Conservation (phyloP, 2,113 vertebrate genomes). For the Ibidorhyncha struthersii region DNA sequence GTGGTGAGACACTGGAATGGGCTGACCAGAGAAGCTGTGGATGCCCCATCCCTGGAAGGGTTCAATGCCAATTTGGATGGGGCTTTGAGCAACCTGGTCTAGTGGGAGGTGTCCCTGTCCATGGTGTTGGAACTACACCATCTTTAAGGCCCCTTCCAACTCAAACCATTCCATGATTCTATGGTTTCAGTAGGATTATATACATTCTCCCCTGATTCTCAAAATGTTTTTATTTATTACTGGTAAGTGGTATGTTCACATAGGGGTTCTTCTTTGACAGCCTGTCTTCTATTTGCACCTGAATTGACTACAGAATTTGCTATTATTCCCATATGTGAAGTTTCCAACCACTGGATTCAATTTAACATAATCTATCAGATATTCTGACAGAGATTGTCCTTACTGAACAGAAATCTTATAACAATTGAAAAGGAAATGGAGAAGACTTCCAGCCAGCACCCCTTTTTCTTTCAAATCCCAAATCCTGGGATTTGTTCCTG, state of each 20-base stretch:
- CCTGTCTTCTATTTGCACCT: not conserved
- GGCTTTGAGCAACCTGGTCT: not conserved
- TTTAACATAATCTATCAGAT: not conserved
- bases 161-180: not conserved
- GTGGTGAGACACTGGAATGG: not conserved
- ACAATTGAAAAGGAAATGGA: not conserved
- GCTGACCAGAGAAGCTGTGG: not conserved
- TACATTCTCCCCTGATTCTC: not conserved
- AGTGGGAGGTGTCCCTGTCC: not conserved
- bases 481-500: not conserved
- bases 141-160: not conserved
- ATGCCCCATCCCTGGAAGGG: too few relatives aligned
- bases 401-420: not conserved
- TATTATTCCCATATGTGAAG: not conserved
- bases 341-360: not conserved
- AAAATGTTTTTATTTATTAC: not conserved
- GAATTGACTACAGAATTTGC: not conserved
- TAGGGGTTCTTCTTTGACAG: not conserved
- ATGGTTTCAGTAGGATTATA: not conserved
- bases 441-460: not conserved
- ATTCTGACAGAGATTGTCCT: not conserved
- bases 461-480: not conserved
- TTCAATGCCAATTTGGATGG: not conserved
- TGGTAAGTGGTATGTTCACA: not conserved
- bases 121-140: not conserved